Evolutionary conservation across 2,113 vertebrate genomes (phyloP), one percentile per base, ranked within the genome.

Genomic region (Glaucomys volans): DNA sequence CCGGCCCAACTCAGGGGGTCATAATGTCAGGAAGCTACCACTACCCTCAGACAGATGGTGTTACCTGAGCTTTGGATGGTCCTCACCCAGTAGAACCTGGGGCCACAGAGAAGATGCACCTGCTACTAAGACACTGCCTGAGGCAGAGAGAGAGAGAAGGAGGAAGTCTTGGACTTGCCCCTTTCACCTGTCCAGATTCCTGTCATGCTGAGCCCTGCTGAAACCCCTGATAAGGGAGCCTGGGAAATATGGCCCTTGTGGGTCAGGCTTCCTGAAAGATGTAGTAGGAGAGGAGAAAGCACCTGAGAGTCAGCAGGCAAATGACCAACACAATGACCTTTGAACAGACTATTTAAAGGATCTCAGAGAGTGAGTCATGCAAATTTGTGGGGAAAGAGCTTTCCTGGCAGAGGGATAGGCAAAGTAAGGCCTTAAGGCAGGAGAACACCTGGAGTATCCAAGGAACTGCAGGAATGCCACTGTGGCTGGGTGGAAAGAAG

Each of bases 331-430:
- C 2, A 57, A 67, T 57, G 22, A 82, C 72, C 35, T 95, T 81
- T 81, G 90, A 62, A 59, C 90, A 72, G 84, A 89, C 69, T 62
- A 35, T 44, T 71, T 47, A n/a, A 89, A 64, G 67, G 57, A 83
- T 79, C 47, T 74, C 37, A 66, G 87, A 75, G 44, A 90, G 37
- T 47, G 84, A 90, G 76, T 24, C 71, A 81, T 17, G 32, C 35
- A 92, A 17, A 37, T 66, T 42, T 28, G 24, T 77, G 74, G 57
- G 92, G 59, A 76, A 75, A 85, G 24, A 87, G 54, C 37, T 59
- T 87, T 94, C 64, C 24, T 62, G 76, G 75, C 52, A 95, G 75
- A 77, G 2, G 57, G 22, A 67, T 85, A 7, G 87, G 71, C 47
- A 76, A 75, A 87, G 54, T 76, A 64, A 75, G 64, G 42, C 37